Percentiles rank a stretch among this genome's conserved stretches.
Conservation (phyloP, 2,888 invertebrate species). For the Graphium colonna region DNA sequence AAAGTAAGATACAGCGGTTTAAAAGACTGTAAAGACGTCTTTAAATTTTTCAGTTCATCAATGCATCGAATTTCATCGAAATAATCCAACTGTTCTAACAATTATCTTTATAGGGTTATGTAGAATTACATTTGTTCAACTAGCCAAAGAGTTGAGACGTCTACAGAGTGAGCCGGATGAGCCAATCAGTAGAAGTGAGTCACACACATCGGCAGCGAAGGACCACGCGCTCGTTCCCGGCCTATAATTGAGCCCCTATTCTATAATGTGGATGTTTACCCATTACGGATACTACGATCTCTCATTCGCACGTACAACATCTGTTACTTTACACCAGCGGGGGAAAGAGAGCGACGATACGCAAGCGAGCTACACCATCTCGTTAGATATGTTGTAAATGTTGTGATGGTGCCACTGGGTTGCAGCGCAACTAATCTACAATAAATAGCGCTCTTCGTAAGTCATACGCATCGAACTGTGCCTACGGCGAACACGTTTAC, state of each 20-base stretch:
- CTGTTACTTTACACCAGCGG: conserved; percentile 32
- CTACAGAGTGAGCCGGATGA: conserved; percentile 67
- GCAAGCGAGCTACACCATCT: conserved; percentile 36
- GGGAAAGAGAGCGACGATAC: conserved; percentile 37
- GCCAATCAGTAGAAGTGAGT: conserved; percentile 69
- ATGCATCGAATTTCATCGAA: too few relatives aligned
- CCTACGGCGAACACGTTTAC: neutral
- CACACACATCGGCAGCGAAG: conserved; percentile 49
- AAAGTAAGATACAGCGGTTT: too few relatives aligned
- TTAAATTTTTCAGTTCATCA: too few relatives aligned
- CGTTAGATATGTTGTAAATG: conserved; percentile 37
- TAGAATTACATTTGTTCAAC: conserved; percentile 37
- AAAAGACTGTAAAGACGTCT: too few relatives aligned
- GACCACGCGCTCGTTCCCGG: conserved; percentile 44
- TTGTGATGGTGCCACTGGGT: conserved; percentile 37
- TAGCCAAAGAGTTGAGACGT: conserved; percentile 61
- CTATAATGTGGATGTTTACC: conserved; percentile 37
- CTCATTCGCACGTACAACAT: conserved; percentile 42
- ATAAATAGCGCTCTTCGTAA: conserved; percentile 20
- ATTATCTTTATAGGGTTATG: conserved; percentile 25
- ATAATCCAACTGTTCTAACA: neutral
- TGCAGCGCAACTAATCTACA: conserved; percentile 28
- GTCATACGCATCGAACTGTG: conserved; percentile 15
- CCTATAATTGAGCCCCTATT: conserved; percentile 50
- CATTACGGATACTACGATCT: conserved; percentile 35